Base-by-base conservation (phyloP, 2,797 vertebrate genomes). In the Amblyopsis hoosieri region DNA sequence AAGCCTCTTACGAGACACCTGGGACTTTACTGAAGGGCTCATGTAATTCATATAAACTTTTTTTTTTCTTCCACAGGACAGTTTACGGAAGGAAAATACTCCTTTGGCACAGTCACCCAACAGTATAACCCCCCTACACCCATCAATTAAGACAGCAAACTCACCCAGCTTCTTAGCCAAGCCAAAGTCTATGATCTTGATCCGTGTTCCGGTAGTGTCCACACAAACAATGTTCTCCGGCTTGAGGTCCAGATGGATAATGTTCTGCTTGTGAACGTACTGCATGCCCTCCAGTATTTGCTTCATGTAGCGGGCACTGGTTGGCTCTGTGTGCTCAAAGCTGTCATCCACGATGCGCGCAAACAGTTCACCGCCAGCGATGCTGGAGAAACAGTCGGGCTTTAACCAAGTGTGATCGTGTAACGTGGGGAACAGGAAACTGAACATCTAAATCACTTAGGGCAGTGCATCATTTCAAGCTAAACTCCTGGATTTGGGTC, bases 111-210 rank as follows among this genome's bases (percentile, higher is more conserved):
- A 3, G 90, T 87, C 67, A 93, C 90, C 90, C 50, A 93, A 14
- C 23, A 42, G 37, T 42, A 42, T 9, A 9, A 42, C 37, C n/a
- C 2, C 42, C 10, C 23, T 29, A 29, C 23, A 29, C 23, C 23
- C 23, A 29, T 29, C 3, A 29, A 29, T 29, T 29, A 29, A 29
- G 23, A 14, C 19, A 8, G 10, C 0, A 0, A 3, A 49, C 93
- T 92, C 77, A 96, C 95, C 93, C 60, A 96, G 85, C 77, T 90
- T 92, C 57, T 72, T 85, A 0, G 95, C 94, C 85, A 96, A 60
- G 57, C 95, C 95, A 0, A 96, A 96, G 89, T 97, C 95, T 0
- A 95, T 93, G 74, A 97, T 95, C 87, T 97, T 96, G 72, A 97
- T 61, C 29, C 66, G 60, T 1, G 92, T 92, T 15, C 93, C 92